Percentiles rank a stretch among this genome's conserved stretches.
These are phyloP conservation scores for Spizella passerina DNA, from an alignment of 2,797 vertebrate genomes.

Conservation along the genomic window DNA sequence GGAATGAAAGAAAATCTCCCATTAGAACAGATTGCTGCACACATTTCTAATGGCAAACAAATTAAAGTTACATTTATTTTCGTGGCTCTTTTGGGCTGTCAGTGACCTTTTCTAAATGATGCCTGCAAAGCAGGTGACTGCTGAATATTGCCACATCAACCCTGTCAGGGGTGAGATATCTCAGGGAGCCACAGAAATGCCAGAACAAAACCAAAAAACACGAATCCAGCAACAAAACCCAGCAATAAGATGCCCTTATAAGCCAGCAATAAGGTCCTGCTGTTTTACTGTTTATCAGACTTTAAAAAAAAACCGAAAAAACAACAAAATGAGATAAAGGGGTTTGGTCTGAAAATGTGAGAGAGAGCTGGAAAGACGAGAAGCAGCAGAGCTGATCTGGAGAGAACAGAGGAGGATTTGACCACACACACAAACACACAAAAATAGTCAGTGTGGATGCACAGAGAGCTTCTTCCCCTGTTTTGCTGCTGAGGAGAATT, in stretches of 20 bases:
- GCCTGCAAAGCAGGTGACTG: not conserved
- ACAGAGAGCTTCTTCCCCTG: not conserved
- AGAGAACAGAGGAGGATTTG: not conserved
- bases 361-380: not conserved
- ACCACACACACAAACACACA: too few species aligned
- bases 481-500: not conserved
- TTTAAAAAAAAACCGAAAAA: not conserved
- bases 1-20: not conserved
- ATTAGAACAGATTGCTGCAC: not conserved
- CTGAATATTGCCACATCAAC: not conserved
- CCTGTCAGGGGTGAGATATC: not conserved
- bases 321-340: not conserved
- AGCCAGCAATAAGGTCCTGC: too few species aligned
- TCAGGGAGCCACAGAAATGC: not conserved
- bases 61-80: slow-evolving; percentile 27
- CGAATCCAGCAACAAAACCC: not conserved
- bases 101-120: not conserved
- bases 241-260: not conserved
- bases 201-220: not conserved
- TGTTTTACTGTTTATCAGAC: not conserved
- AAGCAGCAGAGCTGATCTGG: not conserved
- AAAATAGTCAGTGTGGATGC: not conserved
- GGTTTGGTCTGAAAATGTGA: not conserved
- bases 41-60: slow-evolving; percentile 9
- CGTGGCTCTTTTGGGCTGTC: not conserved